Conservation (phyloP, 2,797 vertebrate genomes). For the Parambassis ranga region DNA sequence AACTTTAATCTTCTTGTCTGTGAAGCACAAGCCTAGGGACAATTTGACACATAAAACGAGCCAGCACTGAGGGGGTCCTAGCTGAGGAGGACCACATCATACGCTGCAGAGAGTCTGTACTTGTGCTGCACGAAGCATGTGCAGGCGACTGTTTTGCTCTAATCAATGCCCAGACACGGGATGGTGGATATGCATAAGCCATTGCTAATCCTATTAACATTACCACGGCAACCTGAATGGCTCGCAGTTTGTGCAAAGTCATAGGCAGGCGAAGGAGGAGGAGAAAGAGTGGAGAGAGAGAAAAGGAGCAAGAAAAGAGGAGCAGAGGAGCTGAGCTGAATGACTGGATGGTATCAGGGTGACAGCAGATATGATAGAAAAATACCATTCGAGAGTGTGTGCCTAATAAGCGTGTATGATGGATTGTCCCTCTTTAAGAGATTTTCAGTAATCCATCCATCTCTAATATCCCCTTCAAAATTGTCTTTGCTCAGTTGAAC, state of each 20-base stretch:
- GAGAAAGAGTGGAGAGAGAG: conserved; percentile 19
- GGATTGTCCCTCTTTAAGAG: conserved; percentile 79
- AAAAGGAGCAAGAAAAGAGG: conserved; percentile 22
- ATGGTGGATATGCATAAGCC: conserved; percentile 79
- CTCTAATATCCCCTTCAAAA: conserved; percentile 77
- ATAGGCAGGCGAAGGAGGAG: conserved; percentile 46
- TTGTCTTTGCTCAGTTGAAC: conserved; percentile 69
- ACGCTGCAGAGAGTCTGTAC: conserved; percentile 52
- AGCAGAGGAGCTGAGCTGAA: conserved; percentile 37
- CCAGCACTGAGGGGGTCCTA: conserved; percentile 43
- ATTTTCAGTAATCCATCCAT: conserved; percentile 80
- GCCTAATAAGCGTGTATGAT: conserved; percentile 78
- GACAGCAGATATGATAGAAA: conserved; percentile 71
- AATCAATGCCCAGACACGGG: conserved; percentile 80
- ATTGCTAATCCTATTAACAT: conserved; percentile 83
- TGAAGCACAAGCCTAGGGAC: conserved; percentile 66
- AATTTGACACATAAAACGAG: conserved; percentile 64
- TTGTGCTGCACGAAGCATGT: conserved; percentile 67
- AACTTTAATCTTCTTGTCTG: conserved; percentile 72
- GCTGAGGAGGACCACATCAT: conserved; percentile 61
- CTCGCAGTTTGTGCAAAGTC: conserved; percentile 73
- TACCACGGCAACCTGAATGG: conserved; percentile 80
- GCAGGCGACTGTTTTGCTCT: conserved; percentile 69
- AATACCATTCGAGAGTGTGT: conserved; percentile 67
- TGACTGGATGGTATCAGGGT: conserved; percentile 57